Evolutionary conservation across 2,888 invertebrate genomes (phyloP).

Genomic region (Microctonus brassicae): DNA sequence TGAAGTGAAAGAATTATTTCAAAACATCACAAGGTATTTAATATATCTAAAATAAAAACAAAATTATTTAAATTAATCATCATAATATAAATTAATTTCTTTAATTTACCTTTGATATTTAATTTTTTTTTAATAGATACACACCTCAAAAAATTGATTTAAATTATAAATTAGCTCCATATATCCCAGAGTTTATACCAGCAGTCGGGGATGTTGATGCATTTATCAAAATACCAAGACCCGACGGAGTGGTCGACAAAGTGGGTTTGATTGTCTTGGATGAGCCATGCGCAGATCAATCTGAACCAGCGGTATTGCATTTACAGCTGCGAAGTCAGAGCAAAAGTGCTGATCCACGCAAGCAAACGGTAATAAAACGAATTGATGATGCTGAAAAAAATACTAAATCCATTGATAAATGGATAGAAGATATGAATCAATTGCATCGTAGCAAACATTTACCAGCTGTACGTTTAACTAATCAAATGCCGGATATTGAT

Average conservation of each 20-base stretch:
- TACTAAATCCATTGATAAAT: conserved; percentile 91
- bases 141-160: conserved; percentile 93
- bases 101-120: background rate
- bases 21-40: conserved; percentile 86
- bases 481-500: conserved; percentile 95
- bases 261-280: conserved; percentile 86
- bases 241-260: conserved; percentile 78
- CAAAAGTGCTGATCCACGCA: conserved; percentile 59
- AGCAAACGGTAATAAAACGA: conserved; percentile 75
- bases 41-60: background rate
- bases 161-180: conserved; percentile 91
- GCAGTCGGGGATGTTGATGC: conserved; percentile 99
- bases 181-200: conserved; percentile 96
- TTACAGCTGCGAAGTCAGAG: conserved; percentile 81
- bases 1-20: conserved; percentile 93
- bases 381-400: conserved; percentile 88
- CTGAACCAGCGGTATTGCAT: conserved; percentile 94
- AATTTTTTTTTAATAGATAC: conserved; percentile 75
- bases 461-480: conserved; percentile 79
- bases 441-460: conserved; percentile 91
- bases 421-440: conserved; percentile 96
- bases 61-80: background rate
- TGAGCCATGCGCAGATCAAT: conserved; percentile 95
- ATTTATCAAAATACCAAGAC: conserved; percentile 92
- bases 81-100: no score